Evolutionary conservation across 2,888 invertebrate species (phyloP).

Genomic region (Eucera pruinosa): DNA sequence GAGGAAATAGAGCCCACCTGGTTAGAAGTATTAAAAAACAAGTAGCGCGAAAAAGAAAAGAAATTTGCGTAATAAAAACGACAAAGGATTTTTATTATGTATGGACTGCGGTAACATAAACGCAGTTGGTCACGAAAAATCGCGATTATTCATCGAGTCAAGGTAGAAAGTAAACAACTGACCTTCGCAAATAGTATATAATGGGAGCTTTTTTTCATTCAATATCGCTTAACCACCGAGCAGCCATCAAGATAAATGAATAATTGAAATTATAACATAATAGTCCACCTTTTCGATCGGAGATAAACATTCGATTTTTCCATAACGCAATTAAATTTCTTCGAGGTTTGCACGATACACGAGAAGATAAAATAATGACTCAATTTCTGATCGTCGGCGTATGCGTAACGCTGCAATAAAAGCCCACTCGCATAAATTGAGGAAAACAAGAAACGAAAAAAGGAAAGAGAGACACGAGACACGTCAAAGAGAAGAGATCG

Average conservation of each 20-base stretch:
- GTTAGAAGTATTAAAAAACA: too few species aligned
- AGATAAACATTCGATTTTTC: not conserved
- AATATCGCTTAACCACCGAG: not conserved
- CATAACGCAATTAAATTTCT: slow-evolving; percentile 1
- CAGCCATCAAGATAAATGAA: slow-evolving; percentile 19
- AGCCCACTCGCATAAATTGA: not conserved
- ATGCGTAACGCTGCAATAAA: not conserved
- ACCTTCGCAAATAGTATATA: not conserved
- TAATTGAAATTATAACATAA: slow-evolving; percentile 12
- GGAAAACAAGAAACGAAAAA: not conserved
- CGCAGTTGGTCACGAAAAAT: slow-evolving; percentile 23
- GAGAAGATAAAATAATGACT: not conserved
- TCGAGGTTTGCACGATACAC: not conserved
- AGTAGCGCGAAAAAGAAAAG: not conserved
- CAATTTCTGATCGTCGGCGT: not conserved
- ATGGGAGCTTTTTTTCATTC: not conserved
- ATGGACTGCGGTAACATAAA: not conserved
- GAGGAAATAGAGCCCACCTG: too few species aligned
- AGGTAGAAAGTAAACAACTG: not conserved
- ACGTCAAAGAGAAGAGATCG: not conserved
- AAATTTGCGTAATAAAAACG: too few species aligned
- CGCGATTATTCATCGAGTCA: slow-evolving; percentile 13
- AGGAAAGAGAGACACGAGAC: not conserved
- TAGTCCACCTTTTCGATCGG: not conserved
- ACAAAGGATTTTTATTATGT: slow-evolving; percentile 51